Conservation (phyloP, 1,140 invertebrate species). For the Heliconius hewitsoni region DNA sequence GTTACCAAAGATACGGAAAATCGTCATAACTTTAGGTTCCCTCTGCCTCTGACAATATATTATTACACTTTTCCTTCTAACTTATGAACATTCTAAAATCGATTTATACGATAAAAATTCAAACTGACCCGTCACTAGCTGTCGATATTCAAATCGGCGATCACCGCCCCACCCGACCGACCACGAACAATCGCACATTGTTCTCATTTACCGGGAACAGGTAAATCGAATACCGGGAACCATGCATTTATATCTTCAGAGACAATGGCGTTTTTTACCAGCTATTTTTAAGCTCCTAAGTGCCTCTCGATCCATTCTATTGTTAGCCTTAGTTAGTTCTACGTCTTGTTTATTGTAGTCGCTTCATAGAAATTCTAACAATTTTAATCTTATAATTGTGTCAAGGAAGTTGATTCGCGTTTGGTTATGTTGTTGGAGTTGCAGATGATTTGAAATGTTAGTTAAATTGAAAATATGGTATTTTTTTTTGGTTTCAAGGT, state of each 20-base stretch:
- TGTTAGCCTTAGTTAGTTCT: conserved; percentile 44
- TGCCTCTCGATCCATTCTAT: conserved; percentile 48
- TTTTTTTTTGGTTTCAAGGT: too few relatives aligned
- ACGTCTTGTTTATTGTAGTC: conserved; percentile 30
- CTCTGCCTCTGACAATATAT: too few relatives aligned
- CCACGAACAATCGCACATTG: conserved; percentile 63
- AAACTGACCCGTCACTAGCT: neutral
- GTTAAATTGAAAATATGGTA: too few relatives aligned
- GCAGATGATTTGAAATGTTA: neutral
- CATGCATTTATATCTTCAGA: conserved; percentile 58
- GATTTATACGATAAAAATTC: conserved; percentile 4
- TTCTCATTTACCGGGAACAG: conserved; percentile 63
- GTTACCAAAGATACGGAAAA: too few relatives aligned
- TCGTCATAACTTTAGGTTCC: too few relatives aligned
- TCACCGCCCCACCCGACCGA: conserved; percentile 16
- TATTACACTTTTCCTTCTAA: neutral
- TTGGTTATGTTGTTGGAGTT: neutral
- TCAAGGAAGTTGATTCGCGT: conserved; percentile 31
- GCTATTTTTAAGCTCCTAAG: conserved; percentile 54
- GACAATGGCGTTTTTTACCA: conserved; percentile 61
- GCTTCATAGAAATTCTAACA: conserved; percentile 23
- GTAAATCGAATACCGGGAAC: conserved; percentile 62
- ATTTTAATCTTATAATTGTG: conserved; percentile 38
- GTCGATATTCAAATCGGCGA: conserved; percentile 14
- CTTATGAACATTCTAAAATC: neutral